A percentile compares a stretch with the other conserved stretches of the same genome.
phyloP scores from a whole-genome alignment of 2,888 invertebrate genomes.

The Tricholauxania praeusta region DNA sequence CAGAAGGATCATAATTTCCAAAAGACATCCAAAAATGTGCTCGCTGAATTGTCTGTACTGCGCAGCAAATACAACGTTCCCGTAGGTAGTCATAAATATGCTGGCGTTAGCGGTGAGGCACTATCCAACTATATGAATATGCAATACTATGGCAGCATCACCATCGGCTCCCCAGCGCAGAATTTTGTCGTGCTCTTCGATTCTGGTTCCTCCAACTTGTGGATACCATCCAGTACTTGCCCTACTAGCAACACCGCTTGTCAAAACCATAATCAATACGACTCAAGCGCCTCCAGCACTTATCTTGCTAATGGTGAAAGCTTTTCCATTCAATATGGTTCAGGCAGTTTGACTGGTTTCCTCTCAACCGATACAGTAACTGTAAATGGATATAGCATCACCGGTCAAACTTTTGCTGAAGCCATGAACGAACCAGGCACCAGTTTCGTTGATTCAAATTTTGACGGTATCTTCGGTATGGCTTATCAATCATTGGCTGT shows the following conservation, averaged over 20 bases:
- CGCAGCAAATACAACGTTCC: constrained; percentile 44
- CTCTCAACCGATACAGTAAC: constrained; percentile 89
- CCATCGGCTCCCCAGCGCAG: constrained; percentile 91
- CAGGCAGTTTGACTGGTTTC: constrained; percentile 94
- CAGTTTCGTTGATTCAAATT: constrained; percentile 95
- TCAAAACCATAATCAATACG: constrained; percentile 94
- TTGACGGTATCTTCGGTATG: constrained; percentile 97
- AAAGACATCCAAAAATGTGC: constrained; percentile 45
- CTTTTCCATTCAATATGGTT: constrained; percentile 95
- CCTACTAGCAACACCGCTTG: constrained; percentile 91
- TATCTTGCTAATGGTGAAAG: constrained; percentile 89
- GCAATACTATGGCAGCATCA: constrained; percentile 69
- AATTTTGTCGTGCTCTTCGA: constrained; percentile 95
- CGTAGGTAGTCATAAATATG: neutral
- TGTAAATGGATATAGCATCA: constrained; percentile 76
- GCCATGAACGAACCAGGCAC: constrained; percentile 91
- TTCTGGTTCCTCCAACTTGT: constrained; percentile 88
- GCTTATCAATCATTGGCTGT: constrained; percentile 88
- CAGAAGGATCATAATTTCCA: constrained; percentile 53
- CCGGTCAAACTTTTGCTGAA: constrained; percentile 92
- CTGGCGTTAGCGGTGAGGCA: constrained; percentile 25
- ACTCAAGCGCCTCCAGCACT: constrained; percentile 83
- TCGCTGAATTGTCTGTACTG: constrained; percentile 44
- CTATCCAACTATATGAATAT: constrained; percentile 52
- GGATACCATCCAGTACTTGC: constrained; percentile 98